A percentile compares a stretch with the other conserved stretches of the same genome.
Conservation (phyloP, 2,888 invertebrate genomes). For the Salticus scenicus region DNA sequence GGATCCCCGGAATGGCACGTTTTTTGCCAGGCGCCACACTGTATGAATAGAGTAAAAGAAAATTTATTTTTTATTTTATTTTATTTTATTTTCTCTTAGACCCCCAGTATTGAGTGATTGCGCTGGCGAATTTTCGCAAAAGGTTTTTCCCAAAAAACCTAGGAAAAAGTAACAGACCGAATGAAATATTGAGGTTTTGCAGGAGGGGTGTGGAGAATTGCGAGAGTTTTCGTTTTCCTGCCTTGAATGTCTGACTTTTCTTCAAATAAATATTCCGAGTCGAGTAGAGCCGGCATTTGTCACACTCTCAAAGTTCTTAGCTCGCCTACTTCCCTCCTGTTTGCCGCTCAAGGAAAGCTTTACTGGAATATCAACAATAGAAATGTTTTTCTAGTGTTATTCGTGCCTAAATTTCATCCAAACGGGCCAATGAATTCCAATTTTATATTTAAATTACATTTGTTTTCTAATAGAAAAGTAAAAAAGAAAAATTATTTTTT, state of each 20-base stretch:
- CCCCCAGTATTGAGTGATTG: slow-evolving; percentile 60
- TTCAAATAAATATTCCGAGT: slow-evolving; percentile 62
- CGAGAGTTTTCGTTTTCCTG: slow-evolving; percentile 66
- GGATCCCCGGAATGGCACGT: slow-evolving; percentile 51
- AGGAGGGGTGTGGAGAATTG: neutral
- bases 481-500: too few relatives aligned
- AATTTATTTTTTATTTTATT: slow-evolving; percentile 40
- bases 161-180: slow-evolving; percentile 61
- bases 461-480: too few relatives aligned
- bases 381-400: too few relatives aligned
- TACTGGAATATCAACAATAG: too few relatives aligned
- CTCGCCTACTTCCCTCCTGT: neutral
- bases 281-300: slow-evolving; percentile 56
- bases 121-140: slow-evolving; percentile 35
- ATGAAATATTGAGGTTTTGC: slow-evolving; percentile 67
- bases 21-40: slow-evolving; percentile 40
- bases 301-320: slow-evolving; percentile 14
- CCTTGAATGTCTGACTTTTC: slow-evolving; percentile 60
- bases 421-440: too few relatives aligned
- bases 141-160: slow-evolving; percentile 19
- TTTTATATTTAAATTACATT: too few relatives aligned
- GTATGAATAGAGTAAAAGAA: slow-evolving; percentile 50
- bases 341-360: neutral
- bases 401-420: too few relatives aligned
- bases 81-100: slow-evolving; percentile 16